A percentile compares a stretch with the other conserved stretches of the same genome.
These are phyloP conservation scores for Cossypha caffra DNA, from an alignment of 2,797 vertebrate species.

Conservation along the genomic window DNA sequence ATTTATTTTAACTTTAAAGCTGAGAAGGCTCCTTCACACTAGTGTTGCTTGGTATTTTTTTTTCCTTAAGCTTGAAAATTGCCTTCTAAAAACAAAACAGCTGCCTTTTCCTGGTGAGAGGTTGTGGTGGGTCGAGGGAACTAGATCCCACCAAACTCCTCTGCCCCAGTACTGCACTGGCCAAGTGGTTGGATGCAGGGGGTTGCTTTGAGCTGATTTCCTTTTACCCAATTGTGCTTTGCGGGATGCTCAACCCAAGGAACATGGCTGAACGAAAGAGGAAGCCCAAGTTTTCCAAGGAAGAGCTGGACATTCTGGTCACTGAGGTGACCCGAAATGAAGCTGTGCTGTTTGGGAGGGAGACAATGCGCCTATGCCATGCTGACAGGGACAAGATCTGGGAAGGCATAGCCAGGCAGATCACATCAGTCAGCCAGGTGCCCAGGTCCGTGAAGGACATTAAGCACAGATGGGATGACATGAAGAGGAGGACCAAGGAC, in stretches of 20 bases:
- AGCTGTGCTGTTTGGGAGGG: slow-evolving; percentile 79
- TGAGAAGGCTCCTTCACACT: neutral
- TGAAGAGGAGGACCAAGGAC: slow-evolving; percentile 83
- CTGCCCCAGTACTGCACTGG: neutral
- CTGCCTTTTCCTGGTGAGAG: slow-evolving; percentile 4
- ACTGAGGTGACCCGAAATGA: slow-evolving; percentile 81
- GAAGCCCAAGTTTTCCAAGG: slow-evolving; percentile 84
- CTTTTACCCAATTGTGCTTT: slow-evolving; percentile 80
- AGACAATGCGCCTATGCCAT: slow-evolving; percentile 76
- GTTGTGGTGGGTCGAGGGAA: neutral
- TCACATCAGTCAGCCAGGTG: slow-evolving; percentile 79
- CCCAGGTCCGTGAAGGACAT: slow-evolving; percentile 81
- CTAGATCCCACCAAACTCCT: neutral
- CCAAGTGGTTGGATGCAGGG: slow-evolving; percentile 1
- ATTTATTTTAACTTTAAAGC: neutral
- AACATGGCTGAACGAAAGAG: slow-evolving; percentile 79
- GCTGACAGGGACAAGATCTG: slow-evolving; percentile 82
- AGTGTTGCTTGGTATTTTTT: neutral
- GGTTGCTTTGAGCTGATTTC: slow-evolving; percentile 43
- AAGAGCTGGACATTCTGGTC: slow-evolving; percentile 83
- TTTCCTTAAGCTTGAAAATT: slow-evolving; percentile 15
- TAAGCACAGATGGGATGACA: slow-evolving; percentile 82
- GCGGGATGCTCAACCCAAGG: slow-evolving; percentile 81
- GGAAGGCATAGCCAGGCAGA: slow-evolving; percentile 81
- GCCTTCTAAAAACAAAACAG: slow-evolving; percentile 18